Percentiles rank a stretch among this genome's conserved stretches.
phyloP scores from a whole-genome alignment of 2,113 vertebrate genomes.

The Apeltes quadracus region DNA sequence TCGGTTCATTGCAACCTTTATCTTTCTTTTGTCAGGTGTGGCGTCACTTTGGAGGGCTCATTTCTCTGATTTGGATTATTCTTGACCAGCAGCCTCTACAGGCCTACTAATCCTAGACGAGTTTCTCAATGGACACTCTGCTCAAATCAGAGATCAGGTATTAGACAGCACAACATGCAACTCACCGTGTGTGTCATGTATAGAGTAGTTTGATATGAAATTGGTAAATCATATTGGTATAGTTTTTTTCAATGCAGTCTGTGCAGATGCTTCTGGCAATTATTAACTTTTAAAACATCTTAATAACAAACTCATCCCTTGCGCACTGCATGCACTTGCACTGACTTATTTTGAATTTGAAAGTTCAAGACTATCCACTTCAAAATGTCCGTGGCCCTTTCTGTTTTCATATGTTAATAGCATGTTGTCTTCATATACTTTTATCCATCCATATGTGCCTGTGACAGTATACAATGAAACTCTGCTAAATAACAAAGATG shows the following conservation, averaged over 20 bases:
- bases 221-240: neutral
- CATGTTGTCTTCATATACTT: neutral
- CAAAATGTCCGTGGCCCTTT: neutral
- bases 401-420: neutral
- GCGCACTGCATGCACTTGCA: neutral
- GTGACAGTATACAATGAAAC: neutral
- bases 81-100: slow-evolving; percentile 75
- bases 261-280: neutral
- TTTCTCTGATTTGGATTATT: slow-evolving; percentile 82
- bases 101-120: slow-evolving; percentile 75
- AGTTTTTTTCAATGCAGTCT: slow-evolving; percentile 14
- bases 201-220: neutral
- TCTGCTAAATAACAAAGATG: neutral
- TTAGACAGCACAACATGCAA: slow-evolving; percentile 34
- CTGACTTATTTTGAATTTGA: no score
- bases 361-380: neutral
- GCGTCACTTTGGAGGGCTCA: slow-evolving; percentile 73
- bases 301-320: slow-evolving; percentile 12
- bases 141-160: slow-evolving; percentile 83
- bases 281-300: slow-evolving; percentile 9
- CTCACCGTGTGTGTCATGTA: slow-evolving; percentile 7
- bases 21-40: slow-evolving; percentile 79
- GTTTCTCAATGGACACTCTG: slow-evolving; percentile 81
- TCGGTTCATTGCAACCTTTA: slow-evolving; percentile 58
- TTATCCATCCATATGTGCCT: neutral